Base-by-base conservation (phyloP, 2,113 vertebrate genomes). In the Dicrurus megarhynchus region DNA sequence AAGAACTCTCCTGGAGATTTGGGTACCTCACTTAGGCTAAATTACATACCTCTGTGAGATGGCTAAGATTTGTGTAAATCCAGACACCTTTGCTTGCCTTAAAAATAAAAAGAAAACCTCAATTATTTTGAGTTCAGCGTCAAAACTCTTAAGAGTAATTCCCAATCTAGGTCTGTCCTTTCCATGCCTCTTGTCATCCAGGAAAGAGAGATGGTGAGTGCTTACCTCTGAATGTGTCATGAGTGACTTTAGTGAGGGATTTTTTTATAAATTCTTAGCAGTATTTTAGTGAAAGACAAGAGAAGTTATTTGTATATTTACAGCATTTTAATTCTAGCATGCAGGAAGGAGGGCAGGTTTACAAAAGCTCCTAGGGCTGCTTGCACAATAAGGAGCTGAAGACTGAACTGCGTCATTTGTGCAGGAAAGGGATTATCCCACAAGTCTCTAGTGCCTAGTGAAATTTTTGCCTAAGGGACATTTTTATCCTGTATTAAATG, bases 391-490 rank as follows among this genome's bases (percentile, higher is more conserved):
- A 49, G 30, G 46, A 87, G 20, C 53, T 68, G 75, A 88, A 87
- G 41, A 76, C 56, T 57, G 49, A 81, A 56, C 74, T 7, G 0
- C 3, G 4, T 61, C 26, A 57, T 77, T 84, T 90, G 79, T 60
- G 71, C 35, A 55, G 63, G 56, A 95, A 87, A 93, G 39, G 24
- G 70, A 68, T 77, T 85, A 81, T 79, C 30, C 42, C 68, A 67
- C 55, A 47, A 77, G 35, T 70, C 74, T 80, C 63, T 53, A 93
- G 63, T 0, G 18, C 59, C 86, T 82, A 73, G 77, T 75, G 84
- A 93, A 84, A 65, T 87, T 83, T 83, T 92, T 56, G 81, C 89
- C 89, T 91, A 81, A 85, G 84, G 95, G 67, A 89, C 33, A 41
- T 84, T 95, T 74, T 89, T 82, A 60, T 86, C 35, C 78, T 65